Base-by-base conservation (phyloP, 2,113 vertebrate genomes). In the Plestiodon gilberti region DNA sequence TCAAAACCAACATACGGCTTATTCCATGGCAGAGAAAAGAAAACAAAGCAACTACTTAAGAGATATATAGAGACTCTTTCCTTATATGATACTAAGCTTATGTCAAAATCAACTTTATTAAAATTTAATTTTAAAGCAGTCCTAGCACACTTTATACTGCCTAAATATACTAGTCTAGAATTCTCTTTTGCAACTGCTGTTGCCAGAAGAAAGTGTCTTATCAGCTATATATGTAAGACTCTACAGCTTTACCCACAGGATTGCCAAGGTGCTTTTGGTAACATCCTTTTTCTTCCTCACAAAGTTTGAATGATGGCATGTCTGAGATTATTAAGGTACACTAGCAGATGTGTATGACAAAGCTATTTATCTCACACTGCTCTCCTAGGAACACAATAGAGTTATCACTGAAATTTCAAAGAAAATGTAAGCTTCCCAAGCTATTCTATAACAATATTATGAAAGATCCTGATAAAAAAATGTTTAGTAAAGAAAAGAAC, bases 321-420 rank as follows among this genome's bases (percentile, higher is more conserved):
- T 93, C 70, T 92, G 1, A 1, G 57, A 89, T 90, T 91, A 92
- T 91, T 93, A 95, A 89, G 30, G n/a, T 87, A 91, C 40, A 87
- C 59, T 3, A 83, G 82, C 40, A 93, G 84, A 94, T 82, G 43
- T 87, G 81, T 90, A 87, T 91, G 84, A 89, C 91, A 95, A 91
- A 90, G 43, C 11, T 94, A 88, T 96, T 96, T 92, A 94, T 93
- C 89, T 95, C n/a, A 91, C 43, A 84, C 25, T 88, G 28, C 1
- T 93, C 81, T 94, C 90, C 87, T 33, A 87, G 81, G 78, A 93
- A 64, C 14, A 86, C 61, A 92, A 87, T 92, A 73, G 93, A 93
- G 78, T 89, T 89, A 93, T 93, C 83, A 85, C 79, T 87, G 86
- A 93, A 90, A 92, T 93, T 93, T 90, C 80, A 88, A 80, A 90